Base-by-base conservation (phyloP, 2,888 invertebrate genomes). In the Miltochrista miniata region DNA sequence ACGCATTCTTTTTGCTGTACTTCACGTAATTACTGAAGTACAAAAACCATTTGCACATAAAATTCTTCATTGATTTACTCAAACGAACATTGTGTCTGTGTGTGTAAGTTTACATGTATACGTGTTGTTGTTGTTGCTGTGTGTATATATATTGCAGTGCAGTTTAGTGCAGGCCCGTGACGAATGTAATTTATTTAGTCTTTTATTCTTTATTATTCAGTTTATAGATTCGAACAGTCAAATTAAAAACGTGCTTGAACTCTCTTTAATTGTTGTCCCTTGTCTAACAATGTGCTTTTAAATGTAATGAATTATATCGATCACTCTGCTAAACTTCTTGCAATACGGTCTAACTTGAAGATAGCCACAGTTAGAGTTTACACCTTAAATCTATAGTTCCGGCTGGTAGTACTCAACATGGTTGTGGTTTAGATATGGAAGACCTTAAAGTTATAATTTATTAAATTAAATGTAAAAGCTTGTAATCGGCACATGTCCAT, bases 1-100 rank as follows among this genome's bases (percentile, higher is more conserved):
- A 74, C 72, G 80, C 77, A 81, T 84, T 82, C 79, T 76, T 72
- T 67, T 59, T 65, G 70, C 68, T 72, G 55, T 67, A 70, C 69
- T 76, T 68, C 70, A 76, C 66, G 72, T 76, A 79, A 79, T 78
- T 76, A 72, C 66, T 66, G 50, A 51, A 62, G 51, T 58, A 63
- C 68, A 74, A 79, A 76, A 74, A 74, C 72, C 60, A 57, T 70
- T 69, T 65, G 64, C 67, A 68, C 74, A 72, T 76, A 72, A 74
- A 72, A 76, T 72, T 66, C 69, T 61, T 64, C 64, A 68, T 67
- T 72, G 70, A 79, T 78, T 73, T 57, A 58, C 59, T 55, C 54
- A 59, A 55, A 52, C 59, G 59, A 54, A 54, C 40, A 24, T 43
- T 18, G 29, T 8, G 34, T 41, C 24, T 7, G 13, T 24, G 36